Conservation (phyloP, 1,140 invertebrate genomes). For the Tetramorium simillimum region DNA sequence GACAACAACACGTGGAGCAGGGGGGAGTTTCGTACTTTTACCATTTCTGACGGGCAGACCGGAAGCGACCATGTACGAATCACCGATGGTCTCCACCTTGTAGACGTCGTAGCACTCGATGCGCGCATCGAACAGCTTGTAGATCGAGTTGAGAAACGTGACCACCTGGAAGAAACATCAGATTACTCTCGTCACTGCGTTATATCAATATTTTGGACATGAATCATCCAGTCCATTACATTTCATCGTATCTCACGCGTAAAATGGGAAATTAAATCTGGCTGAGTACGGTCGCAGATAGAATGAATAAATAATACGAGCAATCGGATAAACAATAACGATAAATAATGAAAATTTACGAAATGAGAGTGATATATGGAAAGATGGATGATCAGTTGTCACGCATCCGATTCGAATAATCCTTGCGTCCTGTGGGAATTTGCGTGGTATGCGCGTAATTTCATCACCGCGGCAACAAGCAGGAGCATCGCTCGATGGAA, state of each 20-base stretch:
- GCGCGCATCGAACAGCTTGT: conserved; percentile 97
- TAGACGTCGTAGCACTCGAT: conserved; percentile 97
- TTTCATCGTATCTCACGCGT: neutral
- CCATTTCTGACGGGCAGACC: conserved; percentile 79
- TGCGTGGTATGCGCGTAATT: neutral
- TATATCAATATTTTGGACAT: neutral
- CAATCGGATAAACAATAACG: neutral
- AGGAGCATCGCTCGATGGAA: neutral
- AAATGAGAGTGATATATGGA: neutral
- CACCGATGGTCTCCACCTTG: conserved; percentile 96
- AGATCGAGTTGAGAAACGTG: conserved; percentile 95
- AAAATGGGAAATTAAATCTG: neutral
- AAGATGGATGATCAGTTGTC: neutral
- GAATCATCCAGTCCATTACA: neutral
- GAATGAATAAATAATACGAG: neutral
- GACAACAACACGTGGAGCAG: conserved; percentile 14
- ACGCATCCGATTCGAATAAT: neutral
- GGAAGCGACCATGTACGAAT: conserved; percentile 94
- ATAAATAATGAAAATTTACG: neutral
- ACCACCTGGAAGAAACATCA: conserved; percentile 89
- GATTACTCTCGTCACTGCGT: neutral
- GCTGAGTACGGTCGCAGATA: neutral
- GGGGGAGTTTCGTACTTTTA: conserved; percentile 66
- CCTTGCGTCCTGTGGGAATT: conserved; percentile 8
- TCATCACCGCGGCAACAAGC: neutral